Base-by-base conservation (phyloP, 37 sponge, comb jelly and placozoan species). In the Agelas oroides region DNA sequence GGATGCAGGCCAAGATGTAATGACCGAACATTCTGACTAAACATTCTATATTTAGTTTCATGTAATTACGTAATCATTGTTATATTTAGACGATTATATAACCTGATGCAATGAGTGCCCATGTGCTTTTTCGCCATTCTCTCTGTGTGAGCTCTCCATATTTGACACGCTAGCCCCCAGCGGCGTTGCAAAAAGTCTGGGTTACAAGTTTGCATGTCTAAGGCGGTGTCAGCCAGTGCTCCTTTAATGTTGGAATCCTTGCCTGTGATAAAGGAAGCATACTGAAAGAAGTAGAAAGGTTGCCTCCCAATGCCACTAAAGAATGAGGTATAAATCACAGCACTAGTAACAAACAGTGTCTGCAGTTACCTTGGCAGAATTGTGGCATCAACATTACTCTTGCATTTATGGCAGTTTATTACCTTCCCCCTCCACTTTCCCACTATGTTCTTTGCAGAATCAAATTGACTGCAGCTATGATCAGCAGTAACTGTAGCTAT, bases 151-250 rank as follows among this genome's bases (percentile, higher is more conserved):
- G n/a, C 28, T 5, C 18, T 71, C 31, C 24, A 25, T 71, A 56
- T 82, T 82, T 58, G 56, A 69, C 38, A 71, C 70, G 20, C 21
- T 28, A n/a, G 82, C 70, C 5, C 82, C 82, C 82, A 31, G 30
- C 65, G 25, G 35, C 65, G 67, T 13, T 69, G 55, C 70, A 80
- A 19, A 52, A 35, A 80, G 17, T 57, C 53, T 11, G 3, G 18
- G 19, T 31, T 80, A 57, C 41, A 65, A 2, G 13, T 55, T 14
- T 60, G 63, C 18, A 16, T 23, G 8, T 59, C 78, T 13, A 73
- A n/a, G 5, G 6, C 57, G 14, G 24, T 24, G 38, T 77, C 64
- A 21, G 78, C 60, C 8, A 80, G 55, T 11, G 70, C 53, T 41
- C 81, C 81, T n/a, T n/a, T n/a, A n/a, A n/a, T n/a, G 13, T 28